A percentile compares a stretch with the other conserved stretches of the same genome.
Evolutionary conservation across 1,140 invertebrate genomes (phyloP).

Genomic region (Euwallacea fornicatus): DNA sequence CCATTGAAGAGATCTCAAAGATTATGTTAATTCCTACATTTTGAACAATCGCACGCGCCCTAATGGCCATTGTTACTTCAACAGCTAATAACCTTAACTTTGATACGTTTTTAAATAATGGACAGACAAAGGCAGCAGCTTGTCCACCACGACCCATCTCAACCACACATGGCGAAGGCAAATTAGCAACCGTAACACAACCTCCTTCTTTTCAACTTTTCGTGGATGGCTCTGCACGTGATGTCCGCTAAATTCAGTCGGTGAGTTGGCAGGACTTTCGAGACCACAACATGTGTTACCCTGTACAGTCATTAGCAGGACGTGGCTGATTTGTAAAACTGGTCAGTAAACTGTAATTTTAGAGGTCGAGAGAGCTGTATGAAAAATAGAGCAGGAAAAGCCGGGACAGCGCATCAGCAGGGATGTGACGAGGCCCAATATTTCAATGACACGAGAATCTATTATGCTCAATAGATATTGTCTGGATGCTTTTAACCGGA

Average conservation of each 20-base stretch:
- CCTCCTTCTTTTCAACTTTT: not conserved
- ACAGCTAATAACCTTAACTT: too few relatives aligned
- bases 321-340: slow-evolving; percentile 6
- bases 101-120: too few relatives aligned
- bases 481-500: slow-evolving; percentile 7
- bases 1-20: too few relatives aligned
- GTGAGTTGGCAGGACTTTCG: slow-evolving; percentile 1
- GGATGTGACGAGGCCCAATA: not conserved
- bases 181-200: not conserved
- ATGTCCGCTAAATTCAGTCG: slow-evolving; percentile 4
- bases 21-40: too few relatives aligned
- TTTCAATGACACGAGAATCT: not conserved
- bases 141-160: too few relatives aligned
- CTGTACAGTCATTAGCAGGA: slow-evolving; percentile 8
- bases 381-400: too few relatives aligned
- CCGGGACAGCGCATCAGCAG: too few relatives aligned
- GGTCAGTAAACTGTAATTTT: not conserved
- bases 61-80: too few relatives aligned
- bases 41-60: too few relatives aligned
- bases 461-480: slow-evolving; percentile 10
- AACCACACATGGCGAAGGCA: not conserved
- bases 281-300: slow-evolving; percentile 1
- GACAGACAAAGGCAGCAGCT: too few relatives aligned
- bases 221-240: not conserved
- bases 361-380: not conserved